Conservation (phyloP, 2,797 vertebrate species). For the Rachycentron canadum region DNA sequence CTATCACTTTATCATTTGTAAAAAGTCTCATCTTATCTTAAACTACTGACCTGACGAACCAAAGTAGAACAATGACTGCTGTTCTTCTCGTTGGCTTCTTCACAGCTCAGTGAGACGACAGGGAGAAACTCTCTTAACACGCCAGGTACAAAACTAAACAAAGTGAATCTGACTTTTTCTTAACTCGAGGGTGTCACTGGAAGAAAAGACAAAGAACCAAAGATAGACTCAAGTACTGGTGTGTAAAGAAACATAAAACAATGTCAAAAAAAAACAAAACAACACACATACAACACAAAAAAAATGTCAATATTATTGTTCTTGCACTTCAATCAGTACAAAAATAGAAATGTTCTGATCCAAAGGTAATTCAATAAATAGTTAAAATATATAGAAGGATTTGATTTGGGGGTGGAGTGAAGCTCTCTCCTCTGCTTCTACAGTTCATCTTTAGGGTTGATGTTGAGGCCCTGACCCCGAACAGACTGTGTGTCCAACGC, state of each 20-base stretch:
- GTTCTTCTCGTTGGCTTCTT: slow-evolving; percentile 68
- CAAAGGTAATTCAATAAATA: slow-evolving; percentile 96
- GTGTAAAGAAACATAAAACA: slow-evolving; percentile 40
- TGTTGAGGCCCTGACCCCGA: slow-evolving; percentile 83
- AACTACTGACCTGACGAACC: slow-evolving; percentile 33
- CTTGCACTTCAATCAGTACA: slow-evolving; percentile 92
- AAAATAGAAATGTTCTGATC: slow-evolving; percentile 95
- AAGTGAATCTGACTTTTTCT: slow-evolving; percentile 20
- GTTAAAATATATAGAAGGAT: slow-evolving; percentile 66
- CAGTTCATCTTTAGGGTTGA: slow-evolving; percentile 97
- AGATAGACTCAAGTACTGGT: slow-evolving; percentile 68
- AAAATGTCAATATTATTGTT: slow-evolving; percentile 59
- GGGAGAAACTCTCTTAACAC: slow-evolving; percentile 28
- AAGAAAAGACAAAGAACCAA: slow-evolving; percentile 31
- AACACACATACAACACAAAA: slow-evolving; percentile 27
- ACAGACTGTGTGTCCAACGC: slow-evolving; percentile 87
- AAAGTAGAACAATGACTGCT: slow-evolving; percentile 23
- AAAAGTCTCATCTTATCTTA: slow-evolving; percentile 18
- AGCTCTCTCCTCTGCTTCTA: slow-evolving; percentile 74
- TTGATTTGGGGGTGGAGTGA: slow-evolving; percentile 36
- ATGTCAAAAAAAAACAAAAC: not conserved
- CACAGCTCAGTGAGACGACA: slow-evolving; percentile 77
- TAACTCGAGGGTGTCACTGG: slow-evolving; percentile 20
- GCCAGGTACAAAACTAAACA: slow-evolving; percentile 4
- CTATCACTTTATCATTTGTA: slow-evolving; percentile 16